Conservation (phyloP, 1,140 invertebrate genomes). For the Drosophila ambigua region DNA sequence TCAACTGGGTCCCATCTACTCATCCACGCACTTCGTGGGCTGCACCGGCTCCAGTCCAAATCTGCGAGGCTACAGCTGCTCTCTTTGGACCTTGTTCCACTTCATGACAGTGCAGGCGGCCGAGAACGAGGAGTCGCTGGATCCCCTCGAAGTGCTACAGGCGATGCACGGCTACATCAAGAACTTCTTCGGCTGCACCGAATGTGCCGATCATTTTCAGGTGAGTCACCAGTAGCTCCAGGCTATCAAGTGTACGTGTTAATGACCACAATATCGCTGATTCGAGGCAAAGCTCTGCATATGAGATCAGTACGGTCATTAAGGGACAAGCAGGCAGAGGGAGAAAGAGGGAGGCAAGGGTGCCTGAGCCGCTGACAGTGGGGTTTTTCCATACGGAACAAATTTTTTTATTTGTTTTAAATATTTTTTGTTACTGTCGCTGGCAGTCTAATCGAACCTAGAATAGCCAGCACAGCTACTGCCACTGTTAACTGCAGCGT, state of each 20-base stretch:
- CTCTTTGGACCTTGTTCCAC: constrained; percentile 98
- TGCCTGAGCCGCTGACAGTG: constrained; percentile 17
- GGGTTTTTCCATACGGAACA: constrained; percentile 29
- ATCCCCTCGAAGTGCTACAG: constrained; percentile 88
- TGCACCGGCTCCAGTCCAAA: constrained; percentile 87
- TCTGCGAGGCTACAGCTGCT: constrained; percentile 96
- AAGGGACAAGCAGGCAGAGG: too few relatives aligned
- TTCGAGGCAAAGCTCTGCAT: constrained; percentile 1
- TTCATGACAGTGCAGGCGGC: constrained; percentile 93
- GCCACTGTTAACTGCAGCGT: constrained; percentile 11
- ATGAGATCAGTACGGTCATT: too few relatives aligned
- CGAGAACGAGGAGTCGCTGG: constrained; percentile 82
- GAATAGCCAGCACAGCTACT: constrained; percentile 1
- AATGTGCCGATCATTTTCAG: constrained; percentile 94
- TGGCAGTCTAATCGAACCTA: too few relatives aligned
- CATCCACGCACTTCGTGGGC: constrained; percentile 85
- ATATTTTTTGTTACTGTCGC: constrained; percentile 11
- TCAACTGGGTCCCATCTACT: constrained; percentile 54
- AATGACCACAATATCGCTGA: constrained; percentile 43
- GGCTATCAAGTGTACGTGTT: constrained; percentile 26
- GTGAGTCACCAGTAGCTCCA: constrained; percentile 82
- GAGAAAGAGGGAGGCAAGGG: too few relatives aligned
- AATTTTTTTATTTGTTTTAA: constrained; percentile 24
- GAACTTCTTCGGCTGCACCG: constrained; percentile 96
- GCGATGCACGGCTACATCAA: constrained; percentile 95